A percentile compares a stretch with the other conserved stretches of the same genome.
Evolutionary conservation across 2,113 vertebrate species (phyloP).

Genomic region (Lophius piscatorius): DNA sequence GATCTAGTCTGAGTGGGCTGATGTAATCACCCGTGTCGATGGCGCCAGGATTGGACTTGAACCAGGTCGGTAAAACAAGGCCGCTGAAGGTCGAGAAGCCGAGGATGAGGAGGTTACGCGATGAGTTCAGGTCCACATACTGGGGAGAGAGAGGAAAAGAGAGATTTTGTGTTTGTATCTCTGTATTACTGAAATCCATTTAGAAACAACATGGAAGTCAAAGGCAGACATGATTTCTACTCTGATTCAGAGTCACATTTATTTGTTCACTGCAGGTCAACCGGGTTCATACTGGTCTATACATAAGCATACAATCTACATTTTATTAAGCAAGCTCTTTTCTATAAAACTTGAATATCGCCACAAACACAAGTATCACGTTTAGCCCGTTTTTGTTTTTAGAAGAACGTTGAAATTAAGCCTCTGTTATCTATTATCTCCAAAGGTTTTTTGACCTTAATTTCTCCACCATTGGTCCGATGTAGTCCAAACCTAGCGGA

Average conservation of each 20-base stretch:
- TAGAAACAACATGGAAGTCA: conserved; percentile 2
- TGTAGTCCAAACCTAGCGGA: no score
- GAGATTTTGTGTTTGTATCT: conserved; percentile 20
- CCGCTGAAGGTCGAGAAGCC: conserved; percentile 83
- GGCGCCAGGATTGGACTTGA: conserved; percentile 78
- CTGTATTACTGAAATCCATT: conserved; percentile 34
- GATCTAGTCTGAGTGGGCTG: no score
- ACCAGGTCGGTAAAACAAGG: conserved; percentile 82
- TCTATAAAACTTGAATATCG: no score
- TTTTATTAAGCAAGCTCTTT: no score
- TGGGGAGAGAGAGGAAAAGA: conserved; percentile 35
- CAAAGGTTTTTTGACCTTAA: no score
- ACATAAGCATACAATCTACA: no score
- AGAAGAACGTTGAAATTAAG: no score
- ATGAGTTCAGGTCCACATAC: conserved; percentile 84
- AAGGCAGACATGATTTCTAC: conserved; percentile 11
- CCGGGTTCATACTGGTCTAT: no score
- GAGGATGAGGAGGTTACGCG: conserved; percentile 82
- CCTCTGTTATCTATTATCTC: no score
- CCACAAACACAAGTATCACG: no score
- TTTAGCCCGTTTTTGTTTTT: no score
- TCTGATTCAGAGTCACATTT: conserved; percentile 3
- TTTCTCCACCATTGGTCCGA: no score
- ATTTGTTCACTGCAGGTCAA: background rate
- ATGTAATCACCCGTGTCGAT: conserved; percentile 76